These are phyloP conservation scores for Brachyrhaphis roseni DNA, from an alignment of 2,797 vertebrate genomes.

Conservation along the genomic window DNA sequence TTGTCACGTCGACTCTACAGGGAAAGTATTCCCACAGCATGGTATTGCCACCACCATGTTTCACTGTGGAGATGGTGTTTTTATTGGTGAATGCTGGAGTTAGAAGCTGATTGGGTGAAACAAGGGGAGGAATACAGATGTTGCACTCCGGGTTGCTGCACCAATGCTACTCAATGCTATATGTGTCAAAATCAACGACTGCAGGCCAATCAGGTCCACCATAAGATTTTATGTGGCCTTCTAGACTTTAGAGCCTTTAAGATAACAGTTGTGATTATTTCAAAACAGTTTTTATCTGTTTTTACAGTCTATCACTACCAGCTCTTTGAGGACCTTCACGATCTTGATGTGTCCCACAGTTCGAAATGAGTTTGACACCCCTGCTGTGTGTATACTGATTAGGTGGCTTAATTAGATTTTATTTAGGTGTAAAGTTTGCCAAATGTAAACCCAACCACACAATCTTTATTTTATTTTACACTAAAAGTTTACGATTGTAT, in stretches of 20 bases:
- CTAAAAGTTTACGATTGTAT: neutral
- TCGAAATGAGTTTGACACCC: neutral
- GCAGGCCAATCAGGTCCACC: too few species aligned
- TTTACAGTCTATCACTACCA: too few species aligned
- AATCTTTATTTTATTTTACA: neutral
- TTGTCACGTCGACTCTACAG: neutral
- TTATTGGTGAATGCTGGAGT: neutral
- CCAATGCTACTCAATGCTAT: too few species aligned
- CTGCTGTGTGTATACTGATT: neutral
- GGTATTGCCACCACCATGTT: neutral
- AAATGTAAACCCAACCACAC: neutral
- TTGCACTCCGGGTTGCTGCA: neutral
- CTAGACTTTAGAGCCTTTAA: too few species aligned
- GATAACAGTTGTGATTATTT: too few species aligned
- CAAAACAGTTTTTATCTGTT: too few species aligned
- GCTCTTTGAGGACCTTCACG: too few species aligned
- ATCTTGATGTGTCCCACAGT: too few species aligned
- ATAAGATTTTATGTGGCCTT: too few species aligned
- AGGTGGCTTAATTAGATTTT: neutral
- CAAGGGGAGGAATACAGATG: neutral
- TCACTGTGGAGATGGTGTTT: neutral
- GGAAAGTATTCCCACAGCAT: neutral
- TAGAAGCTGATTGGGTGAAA: neutral
- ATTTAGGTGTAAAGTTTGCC: neutral
- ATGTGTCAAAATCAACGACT: too few species aligned